Evolutionary conservation across 2,888 invertebrate species (phyloP).

Genomic region (Coelopa pilipes): DNA sequence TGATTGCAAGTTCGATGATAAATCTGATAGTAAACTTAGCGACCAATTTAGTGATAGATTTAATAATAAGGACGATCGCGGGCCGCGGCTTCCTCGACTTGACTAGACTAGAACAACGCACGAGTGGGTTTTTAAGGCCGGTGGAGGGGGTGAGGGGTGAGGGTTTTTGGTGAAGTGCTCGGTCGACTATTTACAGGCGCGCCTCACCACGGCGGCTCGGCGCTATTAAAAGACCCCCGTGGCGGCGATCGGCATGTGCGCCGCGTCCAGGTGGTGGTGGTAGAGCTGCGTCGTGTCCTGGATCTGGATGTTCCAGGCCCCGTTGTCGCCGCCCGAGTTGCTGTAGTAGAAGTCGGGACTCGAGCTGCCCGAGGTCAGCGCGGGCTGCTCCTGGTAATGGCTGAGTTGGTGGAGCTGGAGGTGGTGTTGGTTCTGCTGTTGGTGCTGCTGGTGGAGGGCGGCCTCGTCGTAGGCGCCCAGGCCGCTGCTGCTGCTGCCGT

Average conservation of each 20-base stretch:
- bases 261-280: constrained; percentile 44
- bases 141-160: constrained; percentile 14
- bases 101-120: constrained; percentile 62
- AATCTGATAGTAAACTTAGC: too few relatives aligned
- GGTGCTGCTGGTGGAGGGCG: constrained; percentile 11
- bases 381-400: constrained; percentile 47
- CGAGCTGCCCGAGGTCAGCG: constrained; percentile 43
- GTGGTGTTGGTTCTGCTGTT: background rate
- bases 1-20: too few relatives aligned
- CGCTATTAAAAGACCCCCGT: constrained; percentile 51
- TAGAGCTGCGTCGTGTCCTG: constrained; percentile 45
- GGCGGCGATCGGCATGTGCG: constrained; percentile 42
- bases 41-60: too few relatives aligned
- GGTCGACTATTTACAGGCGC: too few relatives aligned
- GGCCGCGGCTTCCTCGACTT: background rate
- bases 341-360: constrained; percentile 63
- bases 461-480: constrained; percentile 45
- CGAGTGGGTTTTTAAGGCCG: constrained; percentile 46
- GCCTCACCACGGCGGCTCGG: background rate
- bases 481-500: constrained; percentile 3
- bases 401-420: constrained; percentile 28
- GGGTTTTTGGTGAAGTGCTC: background rate
- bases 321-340: constrained; percentile 61
- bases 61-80: too few relatives aligned
- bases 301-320: constrained; percentile 64